Evolutionary conservation across 2,888 invertebrate genomes (phyloP).

Genomic region (Capitulum mitella): DNA sequence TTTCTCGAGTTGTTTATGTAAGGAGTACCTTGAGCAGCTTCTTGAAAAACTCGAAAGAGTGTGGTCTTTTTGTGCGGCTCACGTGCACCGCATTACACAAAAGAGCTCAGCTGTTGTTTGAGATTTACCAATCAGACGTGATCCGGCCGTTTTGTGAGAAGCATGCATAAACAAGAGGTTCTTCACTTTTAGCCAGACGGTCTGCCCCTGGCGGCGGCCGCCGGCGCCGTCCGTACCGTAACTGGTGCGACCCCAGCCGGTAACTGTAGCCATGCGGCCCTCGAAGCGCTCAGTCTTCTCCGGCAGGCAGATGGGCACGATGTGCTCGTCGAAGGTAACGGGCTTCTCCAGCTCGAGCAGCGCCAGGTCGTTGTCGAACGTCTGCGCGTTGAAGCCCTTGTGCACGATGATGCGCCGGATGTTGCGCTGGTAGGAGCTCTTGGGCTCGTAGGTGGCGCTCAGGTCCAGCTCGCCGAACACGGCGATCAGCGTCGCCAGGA

Average conservation of each 20-base stretch:
- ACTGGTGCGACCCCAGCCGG: conserved; percentile 85
- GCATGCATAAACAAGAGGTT: no score
- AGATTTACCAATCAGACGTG: no score
- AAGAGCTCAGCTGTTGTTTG: no score
- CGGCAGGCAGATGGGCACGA: conserved; percentile 88
- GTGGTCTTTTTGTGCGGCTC: no score
- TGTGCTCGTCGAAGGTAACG: conserved; percentile 73
- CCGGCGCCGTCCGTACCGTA: conserved; percentile 69
- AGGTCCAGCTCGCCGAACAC: conserved; percentile 88
- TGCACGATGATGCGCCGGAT: conserved; percentile 82
- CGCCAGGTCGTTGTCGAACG: conserved; percentile 86
- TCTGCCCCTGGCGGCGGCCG: no score
- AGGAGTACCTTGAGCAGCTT: no score
- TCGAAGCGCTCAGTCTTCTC: conserved; percentile 64
- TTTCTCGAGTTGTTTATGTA: no score
- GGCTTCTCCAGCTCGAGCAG: conserved; percentile 75
- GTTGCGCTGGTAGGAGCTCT: conserved; percentile 60
- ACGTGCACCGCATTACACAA: no score
- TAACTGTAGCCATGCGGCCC: conserved; percentile 78
- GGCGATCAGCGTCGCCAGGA: conserved; percentile 79
- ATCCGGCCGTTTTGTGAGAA: no score
- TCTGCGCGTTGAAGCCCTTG: conserved; percentile 77
- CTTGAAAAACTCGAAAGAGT: no score
- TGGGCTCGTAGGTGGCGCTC: conserved; percentile 65
- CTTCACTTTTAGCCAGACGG: no score